Percentiles rank a stretch among this genome's conserved stretches.
These are phyloP conservation scores for Caenorhabditis sp. DNA, from an alignment of 2,888 invertebrate species.

Conservation along the genomic window DNA sequence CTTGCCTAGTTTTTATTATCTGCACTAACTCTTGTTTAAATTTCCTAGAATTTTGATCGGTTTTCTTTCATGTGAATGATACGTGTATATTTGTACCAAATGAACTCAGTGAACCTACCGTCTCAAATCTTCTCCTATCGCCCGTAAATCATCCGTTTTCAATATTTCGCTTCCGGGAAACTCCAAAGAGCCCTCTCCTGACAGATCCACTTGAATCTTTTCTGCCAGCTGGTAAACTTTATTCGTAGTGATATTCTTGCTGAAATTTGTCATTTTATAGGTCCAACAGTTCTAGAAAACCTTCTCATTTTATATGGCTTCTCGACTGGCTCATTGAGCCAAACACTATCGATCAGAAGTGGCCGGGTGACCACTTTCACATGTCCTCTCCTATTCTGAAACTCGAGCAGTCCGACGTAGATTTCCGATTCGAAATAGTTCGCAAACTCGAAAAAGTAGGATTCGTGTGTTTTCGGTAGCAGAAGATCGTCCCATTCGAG, in stretches of 20 bases:
- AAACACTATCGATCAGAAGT: conserved; percentile 30
- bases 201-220: background rate
- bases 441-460: conserved; percentile 36
- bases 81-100: no score
- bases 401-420: conserved; percentile 42
- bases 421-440: conserved; percentile 46
- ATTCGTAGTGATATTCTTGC: conserved; percentile 25
- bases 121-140: conserved; percentile 10
- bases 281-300: background rate
- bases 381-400: background rate
- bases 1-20: no score
- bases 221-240: conserved; percentile 23
- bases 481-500: conserved; percentile 41
- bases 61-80: no score
- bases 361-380: conserved; percentile 40
- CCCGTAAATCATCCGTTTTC: conserved; percentile 25
- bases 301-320: conserved; percentile 44
- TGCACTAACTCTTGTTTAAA: no score
- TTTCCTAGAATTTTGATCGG: background rate
- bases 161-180: conserved; percentile 29
- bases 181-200: conserved; percentile 2
- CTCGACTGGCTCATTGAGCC: conserved; percentile 51
- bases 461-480: conserved; percentile 10
- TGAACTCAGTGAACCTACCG: no score
- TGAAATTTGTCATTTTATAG: conserved; percentile 6